These are phyloP conservation scores for Anomalospiza imberbis DNA, from an alignment of 2,797 vertebrate genomes.

Conservation along the genomic window DNA sequence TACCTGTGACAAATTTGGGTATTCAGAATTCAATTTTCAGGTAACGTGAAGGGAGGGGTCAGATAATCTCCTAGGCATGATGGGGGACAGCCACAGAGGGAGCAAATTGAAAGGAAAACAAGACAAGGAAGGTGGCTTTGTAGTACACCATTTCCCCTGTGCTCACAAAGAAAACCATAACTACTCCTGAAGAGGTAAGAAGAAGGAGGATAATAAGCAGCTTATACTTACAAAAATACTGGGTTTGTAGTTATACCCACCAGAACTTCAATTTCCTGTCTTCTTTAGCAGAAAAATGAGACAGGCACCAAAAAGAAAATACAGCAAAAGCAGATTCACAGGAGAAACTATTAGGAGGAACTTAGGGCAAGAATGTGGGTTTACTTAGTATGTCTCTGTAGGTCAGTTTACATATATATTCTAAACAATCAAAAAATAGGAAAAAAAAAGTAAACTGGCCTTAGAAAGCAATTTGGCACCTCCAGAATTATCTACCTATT, in stretches of 20 bases:
- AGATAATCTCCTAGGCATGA: not conserved
- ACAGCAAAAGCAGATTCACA: not conserved
- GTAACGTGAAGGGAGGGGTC: accelerated
- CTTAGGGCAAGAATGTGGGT: not conserved
- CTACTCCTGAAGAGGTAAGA: not conserved
- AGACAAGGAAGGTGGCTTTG: not conserved
- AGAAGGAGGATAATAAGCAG: not conserved
- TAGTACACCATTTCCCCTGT: accelerated
- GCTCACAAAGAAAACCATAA: not conserved
- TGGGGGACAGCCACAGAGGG: not conserved
- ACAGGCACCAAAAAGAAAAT: not conserved
- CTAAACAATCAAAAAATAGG: not conserved
- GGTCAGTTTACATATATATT: not conserved
- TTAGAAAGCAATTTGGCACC: not conserved
- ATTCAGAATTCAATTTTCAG: not conserved
- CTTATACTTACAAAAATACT: not conserved
- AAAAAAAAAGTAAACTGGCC: not conserved
- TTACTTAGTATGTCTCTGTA: not conserved
- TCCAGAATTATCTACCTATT: not conserved
- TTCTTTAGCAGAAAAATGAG: not conserved
- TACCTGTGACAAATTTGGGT: not conserved
- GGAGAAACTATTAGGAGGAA: not conserved
- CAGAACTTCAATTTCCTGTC: not conserved
- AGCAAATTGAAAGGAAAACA: not conserved
- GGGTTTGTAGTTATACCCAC: not conserved